Conservation (phyloP, 1,140 invertebrate species). For the Bombus haemorrhoidalis region DNA sequence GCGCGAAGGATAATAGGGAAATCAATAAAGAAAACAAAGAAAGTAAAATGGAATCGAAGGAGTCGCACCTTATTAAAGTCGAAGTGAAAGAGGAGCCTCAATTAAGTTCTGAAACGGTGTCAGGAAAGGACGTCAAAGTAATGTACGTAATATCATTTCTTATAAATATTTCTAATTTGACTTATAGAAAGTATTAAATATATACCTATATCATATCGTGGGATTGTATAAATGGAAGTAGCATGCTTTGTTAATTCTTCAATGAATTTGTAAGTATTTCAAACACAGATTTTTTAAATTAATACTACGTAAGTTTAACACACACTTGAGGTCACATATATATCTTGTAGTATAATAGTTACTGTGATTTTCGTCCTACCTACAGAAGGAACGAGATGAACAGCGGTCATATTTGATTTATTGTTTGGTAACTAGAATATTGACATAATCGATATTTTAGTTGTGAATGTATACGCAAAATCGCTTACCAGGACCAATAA, state of each 20-base stretch:
- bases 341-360: background rate
- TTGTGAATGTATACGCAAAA: background rate
- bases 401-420: background rate
- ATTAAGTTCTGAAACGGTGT: conserved; percentile 66
- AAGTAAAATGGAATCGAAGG: conserved; percentile 73
- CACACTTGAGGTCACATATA: background rate
- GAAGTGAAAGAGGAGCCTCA: conserved; percentile 73
- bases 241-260: background rate
- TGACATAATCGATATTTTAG: conserved; percentile 4
- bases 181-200: background rate
- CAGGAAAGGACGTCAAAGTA: conserved; percentile 71
- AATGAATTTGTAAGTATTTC: background rate
- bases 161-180: conserved; percentile 7
- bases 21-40: conserved; percentile 78
- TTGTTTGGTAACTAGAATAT: background rate
- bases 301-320: background rate
- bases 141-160: conserved; percentile 61
- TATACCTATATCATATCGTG: background rate
- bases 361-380: background rate
- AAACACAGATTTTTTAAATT: background rate
- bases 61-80: conserved; percentile 69
- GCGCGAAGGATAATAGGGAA: conserved; percentile 77
- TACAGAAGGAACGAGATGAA: background rate
- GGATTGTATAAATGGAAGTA: background rate
- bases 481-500: background rate